Percentiles rank a stretch among this genome's conserved stretches.
Conservation (phyloP, 2,113 vertebrate species). For the Typhlomys cinereus region DNA sequence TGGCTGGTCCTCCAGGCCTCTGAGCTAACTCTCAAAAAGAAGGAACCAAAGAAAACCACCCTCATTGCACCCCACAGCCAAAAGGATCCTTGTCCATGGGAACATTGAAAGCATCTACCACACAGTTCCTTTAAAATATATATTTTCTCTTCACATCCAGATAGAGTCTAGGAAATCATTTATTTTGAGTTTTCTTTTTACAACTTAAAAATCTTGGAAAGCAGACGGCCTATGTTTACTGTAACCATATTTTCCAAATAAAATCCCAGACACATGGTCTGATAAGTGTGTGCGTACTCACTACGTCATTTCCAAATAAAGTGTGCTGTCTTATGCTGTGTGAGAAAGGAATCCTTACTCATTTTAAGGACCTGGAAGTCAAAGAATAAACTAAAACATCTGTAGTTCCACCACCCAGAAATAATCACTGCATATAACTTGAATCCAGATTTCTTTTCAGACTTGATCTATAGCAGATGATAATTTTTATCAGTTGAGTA, state of each 20-base stretch:
- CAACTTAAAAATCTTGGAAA: conserved; percentile 77
- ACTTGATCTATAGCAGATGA: background rate
- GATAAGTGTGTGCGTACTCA: conserved; percentile 57
- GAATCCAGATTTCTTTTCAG: background rate
- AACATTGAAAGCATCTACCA: background rate
- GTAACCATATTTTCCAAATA: conserved; percentile 77
- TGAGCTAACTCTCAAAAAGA: background rate
- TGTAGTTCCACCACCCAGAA: background rate
- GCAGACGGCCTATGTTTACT: conserved; percentile 74
- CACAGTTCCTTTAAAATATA: background rate
- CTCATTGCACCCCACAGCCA: background rate
- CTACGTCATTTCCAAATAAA: conserved; percentile 58
- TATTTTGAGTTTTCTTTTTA: conserved; percentile 58
- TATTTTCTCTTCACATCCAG: conserved; percentile 24
- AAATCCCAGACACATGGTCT: conserved; percentile 61
- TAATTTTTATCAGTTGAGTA: background rate
- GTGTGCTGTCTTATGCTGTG: background rate
- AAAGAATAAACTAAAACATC: background rate
- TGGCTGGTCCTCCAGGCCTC: background rate
- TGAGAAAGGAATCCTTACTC: background rate
- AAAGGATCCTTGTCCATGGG: background rate
- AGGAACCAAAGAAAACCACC: background rate
- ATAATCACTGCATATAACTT: background rate
- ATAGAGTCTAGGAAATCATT: conserved; percentile 61
- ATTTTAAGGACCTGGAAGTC: conserved; percentile 20